Evolutionary conservation across 2,888 invertebrate genomes (phyloP).

Genomic region (Lochmaea capreae): DNA sequence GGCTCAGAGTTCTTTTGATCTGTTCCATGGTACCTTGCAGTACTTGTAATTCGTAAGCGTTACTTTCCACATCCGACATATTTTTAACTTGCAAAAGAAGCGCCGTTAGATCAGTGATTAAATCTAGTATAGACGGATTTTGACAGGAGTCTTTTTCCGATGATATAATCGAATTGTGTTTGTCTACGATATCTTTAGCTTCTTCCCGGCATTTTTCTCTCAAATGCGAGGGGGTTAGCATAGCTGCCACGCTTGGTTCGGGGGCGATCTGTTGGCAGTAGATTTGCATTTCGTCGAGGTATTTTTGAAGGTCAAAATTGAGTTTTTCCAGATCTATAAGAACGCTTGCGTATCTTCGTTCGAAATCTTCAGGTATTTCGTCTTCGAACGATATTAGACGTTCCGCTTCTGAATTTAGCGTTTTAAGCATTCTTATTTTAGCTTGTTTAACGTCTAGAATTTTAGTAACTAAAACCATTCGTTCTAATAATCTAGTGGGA

Average conservation of each 20-base stretch:
- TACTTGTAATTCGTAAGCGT: constrained; percentile 90
- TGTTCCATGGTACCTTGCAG: constrained; percentile 90
- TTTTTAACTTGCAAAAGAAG: constrained; percentile 90
- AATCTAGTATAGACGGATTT: constrained; percentile 75
- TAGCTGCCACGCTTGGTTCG: constrained; percentile 86
- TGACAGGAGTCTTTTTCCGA: constrained; percentile 67
- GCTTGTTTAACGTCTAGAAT: constrained; percentile 84
- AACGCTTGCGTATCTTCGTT: constrained; percentile 87
- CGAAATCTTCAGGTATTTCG: constrained; percentile 86
- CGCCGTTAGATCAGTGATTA: constrained; percentile 90
- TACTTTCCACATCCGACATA: constrained; percentile 82
- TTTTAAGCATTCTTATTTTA: constrained; percentile 82
- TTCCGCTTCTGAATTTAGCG: constrained; percentile 93
- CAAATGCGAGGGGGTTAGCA: constrained; percentile 89
- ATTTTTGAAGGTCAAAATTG: constrained; percentile 88
- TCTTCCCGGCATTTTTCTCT: constrained; percentile 89
- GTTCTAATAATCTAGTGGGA: constrained; percentile 85
- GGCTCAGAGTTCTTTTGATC: constrained; percentile 83
- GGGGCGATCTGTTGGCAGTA: constrained; percentile 89
- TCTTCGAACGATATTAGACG: constrained; percentile 84
- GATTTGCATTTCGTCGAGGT: constrained; percentile 86
- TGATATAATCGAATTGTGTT: constrained; percentile 73
- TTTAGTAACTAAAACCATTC: constrained; percentile 88
- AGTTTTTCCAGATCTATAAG: constrained; percentile 92
- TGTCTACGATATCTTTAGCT: constrained; percentile 83